Conservation (phyloP, 2,888 invertebrate genomes). For the Caprella mutica region DNA sequence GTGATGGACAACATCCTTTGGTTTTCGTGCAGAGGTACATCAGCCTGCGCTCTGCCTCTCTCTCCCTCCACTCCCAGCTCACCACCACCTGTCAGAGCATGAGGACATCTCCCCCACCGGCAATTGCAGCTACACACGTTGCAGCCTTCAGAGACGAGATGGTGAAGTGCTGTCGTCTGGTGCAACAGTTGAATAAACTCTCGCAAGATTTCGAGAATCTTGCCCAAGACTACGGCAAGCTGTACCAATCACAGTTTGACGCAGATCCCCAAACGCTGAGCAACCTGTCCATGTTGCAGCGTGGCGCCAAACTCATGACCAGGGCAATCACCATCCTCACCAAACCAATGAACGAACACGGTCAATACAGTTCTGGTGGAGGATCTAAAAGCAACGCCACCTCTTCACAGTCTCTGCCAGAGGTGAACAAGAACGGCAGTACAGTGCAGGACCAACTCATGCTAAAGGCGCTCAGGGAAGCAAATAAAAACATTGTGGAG, state of each 20-base stretch:
- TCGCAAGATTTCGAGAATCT: slow-evolving; percentile 59
- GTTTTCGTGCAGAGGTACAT: slow-evolving; percentile 29
- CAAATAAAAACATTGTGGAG: neutral
- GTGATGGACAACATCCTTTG: slow-evolving; percentile 22
- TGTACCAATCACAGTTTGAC: slow-evolving; percentile 71
- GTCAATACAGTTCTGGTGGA: too few species aligned
- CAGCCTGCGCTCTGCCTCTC: slow-evolving; percentile 25
- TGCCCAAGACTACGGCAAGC: slow-evolving; percentile 59
- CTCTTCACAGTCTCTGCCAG: too few species aligned
- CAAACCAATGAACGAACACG: slow-evolving; percentile 34
- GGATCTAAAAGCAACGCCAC: too few species aligned
- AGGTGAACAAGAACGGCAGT: too few species aligned
- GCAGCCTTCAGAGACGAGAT: slow-evolving; percentile 17
- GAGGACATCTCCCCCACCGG: slow-evolving; percentile 83
- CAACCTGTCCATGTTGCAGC: slow-evolving; percentile 63
- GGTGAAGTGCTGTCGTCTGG: slow-evolving; percentile 22
- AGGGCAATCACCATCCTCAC: slow-evolving; percentile 53
- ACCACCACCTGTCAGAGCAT: slow-evolving; percentile 59
- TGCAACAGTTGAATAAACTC: slow-evolving; percentile 54
- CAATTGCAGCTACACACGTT: slow-evolving; percentile 51
- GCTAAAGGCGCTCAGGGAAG: slow-evolving; percentile 1
- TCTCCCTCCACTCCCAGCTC: slow-evolving; percentile 45
- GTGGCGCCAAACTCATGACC: slow-evolving; percentile 63
- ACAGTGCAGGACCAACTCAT: slow-evolving; percentile 8
- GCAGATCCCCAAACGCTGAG: slow-evolving; percentile 66